Evolutionary conservation across 2,797 vertebrate genomes (phyloP).

Genomic region (Nannoperca obscura): DNA sequence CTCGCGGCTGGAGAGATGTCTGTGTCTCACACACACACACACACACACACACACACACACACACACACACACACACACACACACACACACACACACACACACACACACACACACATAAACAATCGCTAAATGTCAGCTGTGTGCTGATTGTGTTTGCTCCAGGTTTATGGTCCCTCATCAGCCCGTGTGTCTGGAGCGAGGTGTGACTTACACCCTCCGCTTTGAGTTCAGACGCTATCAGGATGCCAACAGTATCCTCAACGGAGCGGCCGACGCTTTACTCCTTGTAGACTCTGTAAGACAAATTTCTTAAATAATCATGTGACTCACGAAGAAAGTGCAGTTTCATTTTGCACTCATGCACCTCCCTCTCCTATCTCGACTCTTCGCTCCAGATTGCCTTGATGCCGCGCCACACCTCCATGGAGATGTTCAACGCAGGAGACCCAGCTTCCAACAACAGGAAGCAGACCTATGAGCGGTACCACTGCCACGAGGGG

Average conservation of each 20-base stretch:
- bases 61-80: too few relatives aligned
- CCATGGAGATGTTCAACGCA: constrained; percentile 93
- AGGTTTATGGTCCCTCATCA: constrained; percentile 89
- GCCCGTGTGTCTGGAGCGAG: constrained; percentile 92
- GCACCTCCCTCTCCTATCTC: neutral
- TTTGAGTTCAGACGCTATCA: constrained; percentile 90
- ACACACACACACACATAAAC: neutral
- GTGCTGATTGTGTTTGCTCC: constrained; percentile 35
- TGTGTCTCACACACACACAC: too few relatives aligned
- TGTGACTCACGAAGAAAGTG: neutral
- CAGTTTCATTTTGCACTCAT: neutral
- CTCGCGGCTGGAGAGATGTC: too few relatives aligned
- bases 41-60: too few relatives aligned
- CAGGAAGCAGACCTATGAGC: constrained; percentile 91
- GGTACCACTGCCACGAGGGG: constrained; percentile 91
- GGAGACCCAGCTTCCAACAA: constrained; percentile 87
- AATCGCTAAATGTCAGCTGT: neutral
- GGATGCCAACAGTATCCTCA: constrained; percentile 81
- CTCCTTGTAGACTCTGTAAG: constrained; percentile 95
- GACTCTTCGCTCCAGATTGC: constrained; percentile 83
- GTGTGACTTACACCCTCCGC: constrained; percentile 89
- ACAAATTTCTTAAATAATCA: neutral
- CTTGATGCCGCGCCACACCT: constrained; percentile 90
- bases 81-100: neutral
- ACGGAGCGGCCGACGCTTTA: constrained; percentile 73